Evolutionary conservation across 2,888 invertebrate species (phyloP).

Genomic region (Sthenelais limicola): DNA sequence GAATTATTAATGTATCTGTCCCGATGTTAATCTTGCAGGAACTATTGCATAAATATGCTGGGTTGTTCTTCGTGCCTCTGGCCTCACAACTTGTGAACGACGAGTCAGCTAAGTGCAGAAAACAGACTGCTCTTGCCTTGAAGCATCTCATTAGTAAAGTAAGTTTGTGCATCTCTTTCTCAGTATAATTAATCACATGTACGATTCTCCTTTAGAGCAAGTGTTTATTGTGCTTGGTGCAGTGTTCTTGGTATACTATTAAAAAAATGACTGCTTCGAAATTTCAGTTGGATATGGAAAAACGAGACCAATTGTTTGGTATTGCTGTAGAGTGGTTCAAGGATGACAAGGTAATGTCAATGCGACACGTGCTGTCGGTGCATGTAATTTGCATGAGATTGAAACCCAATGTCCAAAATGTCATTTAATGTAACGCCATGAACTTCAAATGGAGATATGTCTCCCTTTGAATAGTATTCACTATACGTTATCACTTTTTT

Average conservation of each 20-base stretch:
- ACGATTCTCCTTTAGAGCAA: background rate
- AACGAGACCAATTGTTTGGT: slow-evolving; percentile 81
- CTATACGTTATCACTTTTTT: too few relatives aligned
- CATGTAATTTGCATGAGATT: too few relatives aligned
- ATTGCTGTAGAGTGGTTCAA: slow-evolving; percentile 81
- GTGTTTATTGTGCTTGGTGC: background rate
- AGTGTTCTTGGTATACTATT: background rate
- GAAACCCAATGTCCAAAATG: too few relatives aligned
- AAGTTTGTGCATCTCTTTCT: too few relatives aligned
- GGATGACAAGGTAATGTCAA: slow-evolving; percentile 79
- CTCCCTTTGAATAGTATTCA: too few relatives aligned
- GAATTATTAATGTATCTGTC: too few relatives aligned
- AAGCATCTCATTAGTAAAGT: slow-evolving; percentile 69
- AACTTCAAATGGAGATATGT: too few relatives aligned
- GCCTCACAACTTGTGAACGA: slow-evolving; percentile 88
- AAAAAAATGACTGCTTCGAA: background rate
- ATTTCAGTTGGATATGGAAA: slow-evolving; percentile 71
- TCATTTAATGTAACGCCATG: too few relatives aligned
- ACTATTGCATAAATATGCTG: slow-evolving; percentile 77
- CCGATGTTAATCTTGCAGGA: slow-evolving; percentile 74
- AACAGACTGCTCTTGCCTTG: slow-evolving; percentile 81
- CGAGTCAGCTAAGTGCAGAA: slow-evolving; percentile 82
- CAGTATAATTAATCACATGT: too few relatives aligned
- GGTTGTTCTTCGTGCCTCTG: slow-evolving; percentile 82
- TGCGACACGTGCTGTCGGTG: too few relatives aligned